Base-by-base conservation (phyloP, 2,888 invertebrate genomes). In the Pachymerium ferrugineum region DNA sequence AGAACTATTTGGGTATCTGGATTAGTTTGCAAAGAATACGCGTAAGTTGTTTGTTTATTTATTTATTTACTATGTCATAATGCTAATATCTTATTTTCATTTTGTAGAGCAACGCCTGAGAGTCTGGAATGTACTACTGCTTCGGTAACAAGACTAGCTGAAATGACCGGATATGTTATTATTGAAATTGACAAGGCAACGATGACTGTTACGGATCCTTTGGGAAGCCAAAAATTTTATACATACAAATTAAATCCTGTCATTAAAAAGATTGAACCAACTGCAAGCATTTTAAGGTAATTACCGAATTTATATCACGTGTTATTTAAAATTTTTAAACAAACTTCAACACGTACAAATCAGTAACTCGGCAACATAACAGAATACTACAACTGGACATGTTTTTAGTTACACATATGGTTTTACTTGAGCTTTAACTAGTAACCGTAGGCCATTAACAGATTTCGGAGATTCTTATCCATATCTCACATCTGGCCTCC, bases 181-280 rank as follows among this genome's bases (percentile, higher is more conserved):
- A 1, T 47, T 6, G 47, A 8, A 8, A 47, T 47, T 47, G 47
- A 47, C 8, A 4, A 47, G 6, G 16, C 19, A 16, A 22, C n/a
- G 35, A 5, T 71, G 71, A 19, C 71, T 73, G 0, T 47, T 1
- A 22, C 19, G 6, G 1, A 47, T 8, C 19, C 16, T 47, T 14
- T 16, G 47, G 47, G 16, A 47, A 47, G 1, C 14, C 3, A 38
- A 8, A 38, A 16, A 47, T 16, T 47, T 3, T 47, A 19, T n/a
- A 72, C 62, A 12, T 81, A 80, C 75, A 77, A 77, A 69, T 75
- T 75, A 4, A 80, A 81, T 75, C 80, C 80, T 0, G 75, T 76
- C 3, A 78, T 81, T 4, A 75, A 73, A 1, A 70, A 33, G 19
- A 77, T 80, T n/a, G 25, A 74, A n/a, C 79, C 80, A 1, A 74